Evolutionary conservation across 2,113 vertebrate species (phyloP), one percentile per base, ranked within the genome.

Genomic region (Anas platyrhynchos): DNA sequence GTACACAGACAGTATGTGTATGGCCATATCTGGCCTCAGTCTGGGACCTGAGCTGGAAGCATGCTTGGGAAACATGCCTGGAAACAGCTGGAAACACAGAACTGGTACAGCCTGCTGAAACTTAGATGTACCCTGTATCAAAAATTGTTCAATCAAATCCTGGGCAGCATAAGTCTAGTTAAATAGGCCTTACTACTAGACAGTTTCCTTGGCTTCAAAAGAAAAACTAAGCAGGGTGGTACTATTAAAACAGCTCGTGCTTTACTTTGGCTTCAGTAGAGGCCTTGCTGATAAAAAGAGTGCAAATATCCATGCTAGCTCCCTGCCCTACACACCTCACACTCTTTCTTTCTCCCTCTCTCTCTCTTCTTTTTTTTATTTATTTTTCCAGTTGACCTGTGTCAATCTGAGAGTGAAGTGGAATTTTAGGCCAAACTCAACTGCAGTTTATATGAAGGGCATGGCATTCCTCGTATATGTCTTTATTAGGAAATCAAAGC

Each of bases 201-300:
- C 66, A 50, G 69, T 73, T 92, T 78, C 86, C 81, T 92, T 94
- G 84, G 18, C 62, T 91, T 87, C 81, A 62, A 38, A 87, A 73
- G 21, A 84, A 89, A 91, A 86, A 26, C 7, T 68, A 82, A 67
- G 55, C 65, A 90, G 43, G 2, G 21, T 11, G 38, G 50, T 71
- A 63, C 6, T 41, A 48, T 2, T 80, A 52, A 38, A 91, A 78
- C 8, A 86, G 20, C 52, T 86, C 14, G 12, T 61, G 46, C 43
- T 81, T 7, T 26, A 71, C 9, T 84, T 71, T 77, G 8, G 5
- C 71, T 86, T 90, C 16, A 43, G 55, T 29, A 83, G 61, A 78
- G 34, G 11, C 4, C 2, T 3, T 13, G 17, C 7, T n/a, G 17
- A 46, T 85, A 89, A 75, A 61, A 78, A 58, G 67, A n/a, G 3